A percentile compares a stretch with the other conserved stretches of the same genome.
Conservation (phyloP, 2,888 invertebrate genomes). For the Leptopterna dolabrata region DNA sequence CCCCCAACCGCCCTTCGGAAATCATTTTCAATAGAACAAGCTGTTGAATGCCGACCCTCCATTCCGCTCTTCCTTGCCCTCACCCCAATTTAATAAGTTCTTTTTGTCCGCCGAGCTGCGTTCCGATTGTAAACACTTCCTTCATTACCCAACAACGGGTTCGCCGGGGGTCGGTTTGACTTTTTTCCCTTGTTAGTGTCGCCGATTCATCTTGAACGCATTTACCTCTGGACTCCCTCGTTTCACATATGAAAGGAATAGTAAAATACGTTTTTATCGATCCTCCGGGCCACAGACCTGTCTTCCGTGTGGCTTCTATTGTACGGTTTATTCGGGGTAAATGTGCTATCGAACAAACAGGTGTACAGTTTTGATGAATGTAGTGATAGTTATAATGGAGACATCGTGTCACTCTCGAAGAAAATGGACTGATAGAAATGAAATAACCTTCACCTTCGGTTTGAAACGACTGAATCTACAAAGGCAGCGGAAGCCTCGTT, state of each 20-base stretch:
- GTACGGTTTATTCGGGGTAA: too few relatives aligned
- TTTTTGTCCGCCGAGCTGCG: constrained; percentile 37
- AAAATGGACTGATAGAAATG: too few relatives aligned
- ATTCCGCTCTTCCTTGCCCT: neutral
- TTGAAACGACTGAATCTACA: too few relatives aligned
- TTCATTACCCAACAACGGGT: constrained; percentile 25
- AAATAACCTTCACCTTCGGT: too few relatives aligned
- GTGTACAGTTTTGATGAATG: too few relatives aligned
- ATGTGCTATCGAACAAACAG: too few relatives aligned
- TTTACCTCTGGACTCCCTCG: neutral
- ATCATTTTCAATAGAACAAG: constrained; percentile 36
- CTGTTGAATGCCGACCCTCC: constrained; percentile 19
- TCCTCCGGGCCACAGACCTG: neutral
- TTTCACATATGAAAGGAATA: neutral
- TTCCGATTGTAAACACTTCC: constrained; percentile 41
- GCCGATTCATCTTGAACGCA: neutral
- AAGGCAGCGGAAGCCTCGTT: too few relatives aligned
- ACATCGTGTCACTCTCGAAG: too few relatives aligned
- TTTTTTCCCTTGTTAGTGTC: constrained; percentile 1
- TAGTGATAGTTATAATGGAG: too few relatives aligned
- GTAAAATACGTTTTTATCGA: neutral
- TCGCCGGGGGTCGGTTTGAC: neutral
- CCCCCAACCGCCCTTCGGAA: constrained; percentile 3
- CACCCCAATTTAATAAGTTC: constrained; percentile 35
- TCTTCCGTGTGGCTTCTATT: too few relatives aligned